Base-by-base conservation (phyloP, 2,888 invertebrate genomes). In the Melitaea athalia region DNA sequence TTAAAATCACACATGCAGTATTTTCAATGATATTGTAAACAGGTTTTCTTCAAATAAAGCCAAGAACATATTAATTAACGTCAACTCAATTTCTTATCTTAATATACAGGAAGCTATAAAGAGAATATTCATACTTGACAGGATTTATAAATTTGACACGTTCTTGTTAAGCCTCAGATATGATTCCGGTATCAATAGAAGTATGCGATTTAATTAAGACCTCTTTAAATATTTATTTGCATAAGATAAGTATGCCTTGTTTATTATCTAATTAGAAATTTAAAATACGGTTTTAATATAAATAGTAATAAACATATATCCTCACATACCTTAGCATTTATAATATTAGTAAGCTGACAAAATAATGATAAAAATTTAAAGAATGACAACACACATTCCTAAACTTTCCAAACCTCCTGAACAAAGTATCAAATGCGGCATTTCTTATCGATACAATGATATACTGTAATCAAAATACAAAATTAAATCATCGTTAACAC, bases 91-190 rank as follows among this genome's bases (percentile, higher is more conserved):
- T n/a, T 31, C n/a, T 55, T 14, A 55, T 55, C 31, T 55, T 14
- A 55, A 55, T n/a, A 12, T 31, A 33, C 33, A 31, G 31, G 31
- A 55, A 55, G 33, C 53, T n/a, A 55, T 55, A n/a, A 14, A 55
- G 14, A 31, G 31, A 3, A 55, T 55, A 33, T 55, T 33, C 6
- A 14, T 12, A 33, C 52, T 12, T 11, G 31, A 52, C 47, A 11
- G 14, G 11, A n/a, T 49, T 49, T 49, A 49, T n/a, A n/a, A 49
- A 49, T 49, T 49, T n/a, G 47, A 49, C 14, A 3, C 14, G n/a
- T 49, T 49, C 47, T 49, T n/a, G 47, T 49, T 6, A 49, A 3
- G n/a, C 47, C 6, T 14, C 14, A n/a, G n/a, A 14, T n/a, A 14
- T 14, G 47, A n/a, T 49, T 49, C 47, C n/a, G 47, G 5, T 38